Evolutionary conservation across 2,113 vertebrate species (phyloP), one percentile per base, ranked within the genome.

Genomic region (Gadus chalcogrammus): DNA sequence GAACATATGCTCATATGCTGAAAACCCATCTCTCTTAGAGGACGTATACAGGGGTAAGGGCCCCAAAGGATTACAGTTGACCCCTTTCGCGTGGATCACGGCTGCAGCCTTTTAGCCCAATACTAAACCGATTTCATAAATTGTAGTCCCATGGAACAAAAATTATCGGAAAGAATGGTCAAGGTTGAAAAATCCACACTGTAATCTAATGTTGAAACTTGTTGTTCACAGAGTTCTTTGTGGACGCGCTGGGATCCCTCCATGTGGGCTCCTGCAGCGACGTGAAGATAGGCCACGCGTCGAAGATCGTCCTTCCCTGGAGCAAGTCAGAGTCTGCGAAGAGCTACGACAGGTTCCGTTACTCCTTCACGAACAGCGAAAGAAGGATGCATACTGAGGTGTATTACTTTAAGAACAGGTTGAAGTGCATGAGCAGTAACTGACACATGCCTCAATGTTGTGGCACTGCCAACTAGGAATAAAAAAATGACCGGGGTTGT

Each of bases 281-380:
- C 0, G 78, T 98, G 17, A 73, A 95, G 0, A 84, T 98, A 79
- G 93, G 88, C 63, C 96, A 97, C 0, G 94, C 95, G 0, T 95
- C 95, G 2, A 98, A 98, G 87, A 80, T 98, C 85, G 90, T 91
- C 42, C 82, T 97, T 31, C 94, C 95, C 0, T 97, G 94, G 94
- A 82, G 62, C 22, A 87, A 93, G 64, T 87, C 90, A 0, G 88
- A 91, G 0, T 70, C 78, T 0, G 87, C 93, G 65, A 90, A 92
- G 28, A 81, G 91, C 15, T 98, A 98, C 5, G 86, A 90, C 0
- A 92, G 85, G 18, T 96, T 94, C 77, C 93, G 95, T 0, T 94
- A 96, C 76, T 90, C 91, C 0, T 64, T 77, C 0, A 53, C 68
- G 1, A 78, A 66, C 0, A 55, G 75, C 18, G 79, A 42, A 16